Conservation (phyloP, 2,888 invertebrate genomes). For the Conistra vaccinii region DNA sequence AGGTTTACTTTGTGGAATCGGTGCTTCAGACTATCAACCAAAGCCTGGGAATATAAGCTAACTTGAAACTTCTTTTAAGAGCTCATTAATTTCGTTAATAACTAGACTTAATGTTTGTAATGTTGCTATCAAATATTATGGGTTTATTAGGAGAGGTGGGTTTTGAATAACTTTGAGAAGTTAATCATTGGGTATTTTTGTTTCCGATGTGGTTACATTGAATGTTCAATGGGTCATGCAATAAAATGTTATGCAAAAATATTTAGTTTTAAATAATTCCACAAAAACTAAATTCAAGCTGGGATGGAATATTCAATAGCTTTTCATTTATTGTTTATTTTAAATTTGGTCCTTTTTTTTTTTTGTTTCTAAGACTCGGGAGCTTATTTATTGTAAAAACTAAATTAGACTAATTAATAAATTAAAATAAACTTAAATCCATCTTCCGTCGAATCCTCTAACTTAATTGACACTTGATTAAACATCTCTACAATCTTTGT, state of each 20-base stretch:
- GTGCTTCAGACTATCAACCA: conserved; percentile 57
- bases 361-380: not conserved
- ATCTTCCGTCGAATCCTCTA: not conserved
- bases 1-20: conserved; percentile 56
- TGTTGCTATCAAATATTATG: conserved; percentile 62
- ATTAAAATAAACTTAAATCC: not conserved
- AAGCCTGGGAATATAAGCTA: conserved; percentile 60
- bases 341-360: not conserved
- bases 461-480: conserved; percentile 23
- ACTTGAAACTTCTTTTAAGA: conserved; percentile 65
- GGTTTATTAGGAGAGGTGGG: conserved; percentile 30
- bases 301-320: no score
- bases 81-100: conserved; percentile 66
- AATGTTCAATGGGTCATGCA: not conserved
- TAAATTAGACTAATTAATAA: no score
- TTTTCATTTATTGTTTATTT: no score
- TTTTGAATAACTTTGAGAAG: conserved; percentile 28
- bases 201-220: not conserved
- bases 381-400: no score
- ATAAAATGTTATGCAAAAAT: no score
- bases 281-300: no score
- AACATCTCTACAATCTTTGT: not conserved
- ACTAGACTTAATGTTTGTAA: conserved; percentile 66
- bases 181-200: conserved; percentile 2
- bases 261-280: no score